Evolutionary conservation across 2,113 vertebrate genomes (phyloP).

Genomic region (Trinectes maculatus): DNA sequence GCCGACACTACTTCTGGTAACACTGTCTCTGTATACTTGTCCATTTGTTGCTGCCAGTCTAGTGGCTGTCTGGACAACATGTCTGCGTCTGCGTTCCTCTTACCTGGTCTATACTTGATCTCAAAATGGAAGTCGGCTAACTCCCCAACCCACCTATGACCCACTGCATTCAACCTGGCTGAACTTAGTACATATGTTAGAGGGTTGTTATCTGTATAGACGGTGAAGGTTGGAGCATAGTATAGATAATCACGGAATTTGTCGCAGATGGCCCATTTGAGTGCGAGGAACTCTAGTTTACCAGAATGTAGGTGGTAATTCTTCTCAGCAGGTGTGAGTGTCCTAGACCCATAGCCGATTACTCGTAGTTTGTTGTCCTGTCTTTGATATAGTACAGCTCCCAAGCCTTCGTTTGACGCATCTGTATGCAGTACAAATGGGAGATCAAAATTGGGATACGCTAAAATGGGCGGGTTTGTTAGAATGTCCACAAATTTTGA

Average conservation of each 20-base stretch:
- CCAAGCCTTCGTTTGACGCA: not conserved
- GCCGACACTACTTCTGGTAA: conserved; percentile 1
- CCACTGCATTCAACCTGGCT: too few relatives aligned
- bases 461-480: conserved; percentile 7
- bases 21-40: not conserved
- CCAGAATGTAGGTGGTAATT: not conserved
- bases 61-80: not conserved
- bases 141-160: too few relatives aligned
- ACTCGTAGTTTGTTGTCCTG: not conserved
- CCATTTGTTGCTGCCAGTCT: not conserved
- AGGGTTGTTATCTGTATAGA: too few relatives aligned
- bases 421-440: conserved; percentile 13
- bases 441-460: conserved; percentile 3
- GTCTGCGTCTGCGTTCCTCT: not conserved
- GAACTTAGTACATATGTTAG: too few relatives aligned
- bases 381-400: not conserved
- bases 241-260: not conserved
- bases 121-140: too few relatives aligned
- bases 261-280: not conserved
- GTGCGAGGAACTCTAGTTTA: not conserved
- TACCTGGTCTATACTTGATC: not conserved
- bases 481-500: not conserved
- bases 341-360: not conserved
- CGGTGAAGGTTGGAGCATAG: not conserved
- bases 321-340: not conserved